Evolutionary conservation across 2,113 vertebrate genomes (phyloP).

Genomic region (Mesocricetus auratus): DNA sequence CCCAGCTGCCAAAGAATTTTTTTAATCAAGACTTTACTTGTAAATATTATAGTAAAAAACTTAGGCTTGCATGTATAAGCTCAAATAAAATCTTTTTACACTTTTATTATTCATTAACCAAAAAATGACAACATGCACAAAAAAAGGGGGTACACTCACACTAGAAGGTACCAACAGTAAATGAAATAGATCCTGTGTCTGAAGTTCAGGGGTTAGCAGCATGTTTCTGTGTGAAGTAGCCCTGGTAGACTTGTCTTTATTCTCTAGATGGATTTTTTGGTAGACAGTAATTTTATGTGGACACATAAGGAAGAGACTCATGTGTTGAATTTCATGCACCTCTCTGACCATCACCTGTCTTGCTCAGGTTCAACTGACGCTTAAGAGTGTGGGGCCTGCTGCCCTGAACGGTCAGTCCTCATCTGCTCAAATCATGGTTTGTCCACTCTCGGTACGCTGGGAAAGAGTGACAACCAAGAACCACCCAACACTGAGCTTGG

Average conservation of each 20-base stretch:
- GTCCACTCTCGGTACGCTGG: background rate
- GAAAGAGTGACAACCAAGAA: background rate
- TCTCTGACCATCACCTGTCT: background rate
- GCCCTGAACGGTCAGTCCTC: background rate
- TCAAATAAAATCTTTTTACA: background rate
- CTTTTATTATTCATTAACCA: background rate
- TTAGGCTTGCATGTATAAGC: background rate
- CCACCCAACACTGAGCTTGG: background rate
- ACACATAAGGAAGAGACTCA: conserved; percentile 1
- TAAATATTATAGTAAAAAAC: conserved; percentile 28
- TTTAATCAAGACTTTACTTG: background rate
- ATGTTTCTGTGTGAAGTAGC: background rate
- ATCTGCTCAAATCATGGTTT: background rate
- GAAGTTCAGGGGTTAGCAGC: background rate
- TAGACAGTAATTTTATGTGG: background rate
- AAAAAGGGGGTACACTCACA: background rate
- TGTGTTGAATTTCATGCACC: background rate
- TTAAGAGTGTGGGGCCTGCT: background rate
- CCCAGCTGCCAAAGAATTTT: background rate
- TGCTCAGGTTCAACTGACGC: background rate
- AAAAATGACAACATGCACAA: background rate
- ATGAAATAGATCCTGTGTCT: background rate
- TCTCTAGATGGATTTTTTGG: background rate
- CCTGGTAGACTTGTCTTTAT: background rate
- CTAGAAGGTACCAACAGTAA: background rate